Conservation (phyloP, 1,140 invertebrate species). For the Papilio polyxenes region DNA sequence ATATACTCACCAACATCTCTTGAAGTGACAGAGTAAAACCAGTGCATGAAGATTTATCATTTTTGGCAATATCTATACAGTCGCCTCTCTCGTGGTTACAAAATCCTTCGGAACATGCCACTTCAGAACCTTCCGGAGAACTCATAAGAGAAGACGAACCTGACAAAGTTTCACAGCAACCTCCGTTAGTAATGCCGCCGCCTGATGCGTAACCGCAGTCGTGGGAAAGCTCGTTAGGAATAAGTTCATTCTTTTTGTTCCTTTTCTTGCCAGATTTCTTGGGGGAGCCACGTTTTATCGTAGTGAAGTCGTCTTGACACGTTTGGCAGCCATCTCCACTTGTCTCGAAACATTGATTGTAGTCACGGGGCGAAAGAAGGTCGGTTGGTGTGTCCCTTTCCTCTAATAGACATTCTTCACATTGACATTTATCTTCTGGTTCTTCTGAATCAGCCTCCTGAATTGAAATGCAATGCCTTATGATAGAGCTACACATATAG, state of each 20-base stretch:
- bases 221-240: slow-evolving; percentile 86
- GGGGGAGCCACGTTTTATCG: slow-evolving; percentile 55
- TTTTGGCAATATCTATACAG: slow-evolving; percentile 77
- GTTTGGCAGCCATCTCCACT: slow-evolving; percentile 66
- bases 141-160: slow-evolving; percentile 86
- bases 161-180: slow-evolving; percentile 83
- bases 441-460: slow-evolving; percentile 77
- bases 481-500: background rate
- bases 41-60: slow-evolving; percentile 72
- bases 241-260: slow-evolving; percentile 79
- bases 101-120: slow-evolving; percentile 91
- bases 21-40: slow-evolving; percentile 82
- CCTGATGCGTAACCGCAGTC: slow-evolving; percentile 93
- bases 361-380: slow-evolving; percentile 65
- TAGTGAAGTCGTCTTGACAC: slow-evolving; percentile 65
- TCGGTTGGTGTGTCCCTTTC: slow-evolving; percentile 73
- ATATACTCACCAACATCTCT: slow-evolving; percentile 86
- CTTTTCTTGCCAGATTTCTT: slow-evolving; percentile 64
- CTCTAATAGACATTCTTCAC: slow-evolving; percentile 73
- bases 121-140: slow-evolving; percentile 91
- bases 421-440: slow-evolving; percentile 76
- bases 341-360: slow-evolving; percentile 60
- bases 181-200: slow-evolving; percentile 81
- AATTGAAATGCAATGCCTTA: slow-evolving; percentile 8
- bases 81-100: slow-evolving; percentile 87